phyloP scores from a whole-genome alignment of 2,888 invertebrate genomes.

The Drosophila ustulata region DNA sequence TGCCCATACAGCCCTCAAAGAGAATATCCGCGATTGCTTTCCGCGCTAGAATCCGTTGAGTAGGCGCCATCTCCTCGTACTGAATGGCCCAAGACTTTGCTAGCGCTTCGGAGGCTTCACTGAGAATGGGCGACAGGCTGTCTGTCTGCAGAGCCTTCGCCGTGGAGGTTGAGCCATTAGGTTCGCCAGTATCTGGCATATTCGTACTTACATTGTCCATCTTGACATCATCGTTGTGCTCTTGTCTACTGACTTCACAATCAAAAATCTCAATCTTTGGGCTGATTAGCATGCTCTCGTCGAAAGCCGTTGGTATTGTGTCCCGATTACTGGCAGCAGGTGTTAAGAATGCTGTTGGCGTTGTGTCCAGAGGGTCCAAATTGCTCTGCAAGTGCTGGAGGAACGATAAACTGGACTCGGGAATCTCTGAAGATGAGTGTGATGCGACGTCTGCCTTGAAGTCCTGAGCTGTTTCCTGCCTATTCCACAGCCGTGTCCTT shows the following conservation, averaged over 20 bases:
- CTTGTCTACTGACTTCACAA: conserved; percentile 16
- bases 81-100: conserved; percentile 82
- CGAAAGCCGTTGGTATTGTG: conserved; percentile 16
- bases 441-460: conserved; percentile 25
- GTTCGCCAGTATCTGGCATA: conserved; percentile 31
- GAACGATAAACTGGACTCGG: neutral
- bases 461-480: neutral
- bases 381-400: conserved; percentile 12
- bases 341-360: conserved; percentile 16
- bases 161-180: conserved; percentile 20
- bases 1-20: conserved; percentile 82
- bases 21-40: conserved; percentile 82
- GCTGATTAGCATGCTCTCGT: conserved; percentile 57
- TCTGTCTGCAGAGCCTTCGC: conserved; percentile 22
- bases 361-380: conserved; percentile 35
- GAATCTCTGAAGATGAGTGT: neutral
- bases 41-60: conserved; percentile 77
- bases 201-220: conserved; percentile 26
- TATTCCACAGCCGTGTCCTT: conserved; percentile 33
- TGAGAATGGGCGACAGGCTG: conserved; percentile 34
- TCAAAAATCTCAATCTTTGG: conserved; percentile 71
- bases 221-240: conserved; percentile 16
- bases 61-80: conserved; percentile 77
- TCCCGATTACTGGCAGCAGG: conserved; percentile 10
- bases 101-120: conserved; percentile 74